Base-by-base conservation (phyloP, 2,113 vertebrate species). In the Patagioenas fasciata region DNA sequence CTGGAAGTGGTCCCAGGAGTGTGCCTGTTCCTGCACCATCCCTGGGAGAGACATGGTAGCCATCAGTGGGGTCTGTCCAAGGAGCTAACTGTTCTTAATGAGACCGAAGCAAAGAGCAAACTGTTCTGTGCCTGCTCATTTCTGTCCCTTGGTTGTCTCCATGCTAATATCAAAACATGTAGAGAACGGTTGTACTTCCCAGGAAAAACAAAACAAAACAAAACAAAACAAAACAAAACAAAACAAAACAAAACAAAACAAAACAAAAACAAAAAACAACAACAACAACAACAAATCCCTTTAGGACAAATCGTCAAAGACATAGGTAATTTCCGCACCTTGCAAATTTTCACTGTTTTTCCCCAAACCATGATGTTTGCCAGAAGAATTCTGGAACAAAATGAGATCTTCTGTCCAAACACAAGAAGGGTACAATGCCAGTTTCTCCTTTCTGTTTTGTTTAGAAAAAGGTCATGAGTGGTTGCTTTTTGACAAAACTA, bases 321-420 rank as follows among this genome's bases (percentile, higher is more conserved):
- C 32, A 25, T 51, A 31, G 40, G 48, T 77, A 2, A 71, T 93
- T 95, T 84, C 65, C 38, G 75, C 77, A 86, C 56, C 57, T 89
- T 91, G 72, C 93, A 95, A 95, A 95, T 84, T 60, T 71, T 93
- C 83, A 25, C 32, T 56, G 29, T 20, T 93, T 88, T 78, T 20
- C 51, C 69, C 48, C 0, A 0, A 86, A 32, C 13, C 3, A 5
- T 13, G 6, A 16, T 25, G 15, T 64, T 84, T 85, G 64, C 85
- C 80, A 75, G 64, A 6, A 93, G 15, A 92, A 91, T 71, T 83
- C 32, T 83, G 47, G 50, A 84, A 66, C 26, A 73, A 80, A 97
- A 88, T 32, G 1, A 83, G 83, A 88, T 80, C 9, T 78, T 88
- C 62, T 85, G 48, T 86, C 51, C 60, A 80, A 94, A 80, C 6